Base-by-base conservation (phyloP, 1,140 invertebrate genomes). In the Bombus polaris region DNA sequence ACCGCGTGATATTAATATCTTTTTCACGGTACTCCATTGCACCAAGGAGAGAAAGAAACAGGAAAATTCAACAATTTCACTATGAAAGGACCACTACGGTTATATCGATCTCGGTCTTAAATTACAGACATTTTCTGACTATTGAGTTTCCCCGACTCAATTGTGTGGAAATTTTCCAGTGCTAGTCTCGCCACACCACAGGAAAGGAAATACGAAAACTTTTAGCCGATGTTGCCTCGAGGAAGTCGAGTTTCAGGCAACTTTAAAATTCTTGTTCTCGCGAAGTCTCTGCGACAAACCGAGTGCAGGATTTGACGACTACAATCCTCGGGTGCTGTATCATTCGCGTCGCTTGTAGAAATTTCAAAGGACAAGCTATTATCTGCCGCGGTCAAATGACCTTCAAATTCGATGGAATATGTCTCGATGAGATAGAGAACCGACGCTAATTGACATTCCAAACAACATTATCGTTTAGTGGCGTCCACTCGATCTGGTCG, bases 131-230 rank as follows among this genome's bases (percentile, higher is more conserved):
- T 53, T 76, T 76, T 66, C 42, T 35, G 25, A 39, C 35, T 9
- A 39, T 76, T 13, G 42, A 53, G 3, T 35, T 37, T 76, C 4
- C 13, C 57, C 9, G 25, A 65, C 9, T 76, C 59, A 62, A 76
- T 76, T 74, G 32, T 25, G 32, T 32, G 72, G 32, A 83, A 83
- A 39, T 44, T 10, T 66, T 82, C 9, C 28, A 72, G 28, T 2
- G 5, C 1, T 1, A 25, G 18, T 6, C 8, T 57, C 13, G 8
- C 3, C 1, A 3, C 10, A 8, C 8, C 13, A 8, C 1, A 12
- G 22, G 37, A 37, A 74, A 39, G 53, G 32, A 76, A 83, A 83
- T 57, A 32, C 70, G 70, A 44, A 32, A 81, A 81, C 32, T 83
- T 83, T 35, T 28, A 9, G 2, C 13, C 44, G 44, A 39, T 25